phyloP scores from a whole-genome alignment of 2,888 invertebrate genomes.

The Synergus gifuensis region DNA sequence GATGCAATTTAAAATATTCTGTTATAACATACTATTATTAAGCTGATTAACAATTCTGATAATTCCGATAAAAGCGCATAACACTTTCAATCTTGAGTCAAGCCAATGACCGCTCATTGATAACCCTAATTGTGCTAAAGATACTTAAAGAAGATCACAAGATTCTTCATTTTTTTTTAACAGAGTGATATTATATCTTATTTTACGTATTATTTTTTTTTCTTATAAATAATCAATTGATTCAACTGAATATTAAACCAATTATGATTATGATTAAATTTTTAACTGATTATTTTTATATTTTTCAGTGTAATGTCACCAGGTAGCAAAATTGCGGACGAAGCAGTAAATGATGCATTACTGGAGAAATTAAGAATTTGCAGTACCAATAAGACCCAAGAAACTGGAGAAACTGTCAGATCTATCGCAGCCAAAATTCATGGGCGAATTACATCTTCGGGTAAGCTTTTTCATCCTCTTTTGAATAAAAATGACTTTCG shows the following conservation, averaged over 20 bases:
- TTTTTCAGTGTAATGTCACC: slow-evolving; percentile 68
- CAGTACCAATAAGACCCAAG: slow-evolving; percentile 68
- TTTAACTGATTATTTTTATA: not conserved
- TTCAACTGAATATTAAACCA: too few relatives aligned
- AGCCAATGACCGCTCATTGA: slow-evolving; percentile 5
- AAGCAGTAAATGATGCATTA: slow-evolving; percentile 71
- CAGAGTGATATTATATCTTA: not conserved
- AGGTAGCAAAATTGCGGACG: slow-evolving; percentile 68
- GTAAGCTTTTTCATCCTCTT: slow-evolving; percentile 60
- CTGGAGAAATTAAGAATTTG: slow-evolving; percentile 72
- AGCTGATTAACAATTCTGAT: too few relatives aligned
- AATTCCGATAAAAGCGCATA: not conserved
- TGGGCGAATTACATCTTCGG: slow-evolving; percentile 74
- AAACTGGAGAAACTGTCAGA: slow-evolving; percentile 71
- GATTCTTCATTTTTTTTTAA: too few relatives aligned
- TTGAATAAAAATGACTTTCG: not conserved
- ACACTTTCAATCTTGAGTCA: not conserved
- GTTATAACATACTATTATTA: not conserved
- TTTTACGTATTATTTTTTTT: too few relatives aligned
- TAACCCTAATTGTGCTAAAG: not conserved
- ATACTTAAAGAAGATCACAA: too few relatives aligned
- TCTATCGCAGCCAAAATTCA: slow-evolving; percentile 73
- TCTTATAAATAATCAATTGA: too few relatives aligned
- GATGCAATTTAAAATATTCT: not conserved
- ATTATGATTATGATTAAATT: not conserved